phyloP scores from a whole-genome alignment of 1,140 invertebrate species.

The Philotrypesis tridentata region DNA sequence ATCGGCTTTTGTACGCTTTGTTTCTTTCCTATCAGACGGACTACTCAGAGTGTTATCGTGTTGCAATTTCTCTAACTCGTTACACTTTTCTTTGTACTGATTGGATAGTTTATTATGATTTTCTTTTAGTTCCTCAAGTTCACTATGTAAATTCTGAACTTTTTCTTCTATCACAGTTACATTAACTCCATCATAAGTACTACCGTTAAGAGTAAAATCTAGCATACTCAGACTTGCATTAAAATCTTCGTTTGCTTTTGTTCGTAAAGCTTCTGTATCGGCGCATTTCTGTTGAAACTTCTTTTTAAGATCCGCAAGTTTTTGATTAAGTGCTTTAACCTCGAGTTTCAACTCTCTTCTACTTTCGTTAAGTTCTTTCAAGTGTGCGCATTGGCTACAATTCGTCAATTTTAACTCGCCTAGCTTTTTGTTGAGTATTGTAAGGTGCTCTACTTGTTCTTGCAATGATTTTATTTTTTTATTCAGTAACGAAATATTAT shows the following conservation, averaged over 20 bases:
- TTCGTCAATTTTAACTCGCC: conserved; percentile 56
- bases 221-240: conserved; percentile 52
- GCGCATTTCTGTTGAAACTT: conserved; percentile 59
- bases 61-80: conserved; percentile 56
- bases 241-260: conserved; percentile 58
- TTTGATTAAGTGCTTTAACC: conserved; percentile 57
- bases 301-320: conserved; percentile 56
- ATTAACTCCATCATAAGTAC: conserved; percentile 48
- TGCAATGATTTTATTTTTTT: conserved; percentile 50
- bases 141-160: conserved; percentile 49
- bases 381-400: conserved; percentile 58
- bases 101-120: conserved; percentile 50
- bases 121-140: conserved; percentile 56
- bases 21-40: neutral
- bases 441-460: conserved; percentile 52
- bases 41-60: neutral
- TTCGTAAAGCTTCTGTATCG: conserved; percentile 52
- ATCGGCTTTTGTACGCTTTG: conserved; percentile 14
- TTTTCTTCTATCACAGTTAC: conserved; percentile 58
- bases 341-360: conserved; percentile 58
- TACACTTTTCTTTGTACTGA: conserved; percentile 55
- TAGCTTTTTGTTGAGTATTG: conserved; percentile 56
- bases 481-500: conserved; percentile 50
- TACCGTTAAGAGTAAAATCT: conserved; percentile 50
- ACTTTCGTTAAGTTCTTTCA: conserved; percentile 57